phyloP scores from a whole-genome alignment of 2,797 vertebrate genomes.

The Oreochromis mossambicus region DNA sequence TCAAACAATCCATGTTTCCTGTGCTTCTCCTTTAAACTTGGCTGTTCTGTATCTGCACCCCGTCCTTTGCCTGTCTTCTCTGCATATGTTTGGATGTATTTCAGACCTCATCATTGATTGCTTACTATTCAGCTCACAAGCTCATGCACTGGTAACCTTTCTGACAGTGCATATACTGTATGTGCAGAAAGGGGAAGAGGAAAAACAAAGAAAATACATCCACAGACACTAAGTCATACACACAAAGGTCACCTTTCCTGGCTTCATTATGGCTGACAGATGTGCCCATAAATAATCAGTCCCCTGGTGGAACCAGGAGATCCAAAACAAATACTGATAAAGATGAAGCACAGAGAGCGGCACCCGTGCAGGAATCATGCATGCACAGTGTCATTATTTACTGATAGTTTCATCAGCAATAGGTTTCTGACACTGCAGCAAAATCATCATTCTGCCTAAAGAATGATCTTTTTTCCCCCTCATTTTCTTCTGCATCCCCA shows the following conservation, averaged over 20 bases:
- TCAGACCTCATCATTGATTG: conserved; percentile 11
- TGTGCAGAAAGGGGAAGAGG: background rate
- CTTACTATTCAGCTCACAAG: background rate
- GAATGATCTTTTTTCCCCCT: background rate
- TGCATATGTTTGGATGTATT: background rate
- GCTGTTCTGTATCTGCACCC: background rate
- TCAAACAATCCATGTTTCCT: conserved; percentile 30
- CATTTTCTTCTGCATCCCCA: background rate
- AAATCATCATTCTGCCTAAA: background rate
- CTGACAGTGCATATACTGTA: background rate
- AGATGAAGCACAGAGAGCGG: conserved; percentile 7
- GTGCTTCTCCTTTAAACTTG: background rate
- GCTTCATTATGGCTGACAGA: conserved; percentile 71
- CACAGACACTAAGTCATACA: background rate
- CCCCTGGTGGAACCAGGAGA: conserved; percentile 38
- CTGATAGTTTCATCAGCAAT: background rate
- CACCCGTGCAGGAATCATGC: background rate
- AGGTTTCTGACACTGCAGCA: background rate
- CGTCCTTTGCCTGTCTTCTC: background rate
- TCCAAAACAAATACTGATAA: conserved; percentile 57
- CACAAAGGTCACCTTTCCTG: conserved; percentile 61
- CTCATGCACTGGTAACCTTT: conserved; percentile 9
- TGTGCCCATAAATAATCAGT: conserved; percentile 70
- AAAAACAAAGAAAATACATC: background rate
- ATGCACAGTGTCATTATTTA: background rate